Percentiles rank a stretch among this genome's conserved stretches.
Conservation (phyloP, 2,797 vertebrate species). For the Philypnodon macrostomus region DNA sequence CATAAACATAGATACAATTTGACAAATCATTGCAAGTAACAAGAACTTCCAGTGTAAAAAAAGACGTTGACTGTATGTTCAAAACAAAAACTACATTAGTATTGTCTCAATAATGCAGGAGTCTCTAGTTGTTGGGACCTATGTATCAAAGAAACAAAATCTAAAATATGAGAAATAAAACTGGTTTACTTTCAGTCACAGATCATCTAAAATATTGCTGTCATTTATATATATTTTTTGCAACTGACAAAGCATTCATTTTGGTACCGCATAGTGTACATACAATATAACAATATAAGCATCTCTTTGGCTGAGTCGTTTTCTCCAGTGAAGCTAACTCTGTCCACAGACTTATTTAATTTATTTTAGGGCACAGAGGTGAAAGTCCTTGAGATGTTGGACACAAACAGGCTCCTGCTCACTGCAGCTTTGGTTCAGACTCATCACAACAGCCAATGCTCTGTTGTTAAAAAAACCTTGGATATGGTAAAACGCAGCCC, state of each 20-base stretch:
- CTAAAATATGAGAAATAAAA: too few species aligned
- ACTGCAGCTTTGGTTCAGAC: not conserved
- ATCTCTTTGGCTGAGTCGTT: not conserved
- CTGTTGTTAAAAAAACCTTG: constrained; percentile 2
- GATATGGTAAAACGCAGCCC: too few species aligned
- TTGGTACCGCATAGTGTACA: not conserved
- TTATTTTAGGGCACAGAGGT: constrained; percentile 46
- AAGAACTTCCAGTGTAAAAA: constrained; percentile 4
- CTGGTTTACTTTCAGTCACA: too few species aligned
- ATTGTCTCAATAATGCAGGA: too few species aligned
- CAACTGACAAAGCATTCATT: too few species aligned
- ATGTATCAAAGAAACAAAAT: too few species aligned
- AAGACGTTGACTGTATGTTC: too few species aligned
- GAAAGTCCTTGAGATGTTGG: constrained; percentile 33
- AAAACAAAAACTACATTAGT: too few species aligned
- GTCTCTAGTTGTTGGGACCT: too few species aligned
- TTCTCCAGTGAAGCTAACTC: not conserved
- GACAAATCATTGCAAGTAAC: not conserved
- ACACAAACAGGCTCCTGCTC: constrained; percentile 5
- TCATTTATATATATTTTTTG: too few species aligned
- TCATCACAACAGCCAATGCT: constrained; percentile 6
- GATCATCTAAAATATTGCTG: too few species aligned
- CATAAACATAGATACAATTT: not conserved
- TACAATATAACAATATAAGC: not conserved
- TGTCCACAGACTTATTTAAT: constrained; percentile 8